Conservation (phyloP, 2,113 vertebrate species). For the Malurus elegans region DNA sequence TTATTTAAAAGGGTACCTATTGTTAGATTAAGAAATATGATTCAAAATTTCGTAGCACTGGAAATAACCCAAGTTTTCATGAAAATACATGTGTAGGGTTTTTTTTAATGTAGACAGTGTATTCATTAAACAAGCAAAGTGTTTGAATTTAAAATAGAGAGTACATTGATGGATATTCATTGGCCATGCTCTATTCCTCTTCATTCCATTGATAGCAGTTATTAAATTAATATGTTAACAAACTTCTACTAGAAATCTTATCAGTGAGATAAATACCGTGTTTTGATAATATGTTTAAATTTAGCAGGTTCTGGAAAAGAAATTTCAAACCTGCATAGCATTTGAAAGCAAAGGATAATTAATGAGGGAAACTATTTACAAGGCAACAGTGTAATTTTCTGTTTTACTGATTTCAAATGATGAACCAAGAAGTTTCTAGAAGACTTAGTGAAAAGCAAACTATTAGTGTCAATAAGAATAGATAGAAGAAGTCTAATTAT, state of each 20-base stretch:
- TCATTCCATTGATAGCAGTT: background rate
- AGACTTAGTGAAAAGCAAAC: background rate
- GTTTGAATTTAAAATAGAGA: background rate
- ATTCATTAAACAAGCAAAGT: background rate
- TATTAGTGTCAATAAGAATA: background rate
- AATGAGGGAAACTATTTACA: background rate
- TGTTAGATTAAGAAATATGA: background rate
- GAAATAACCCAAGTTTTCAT: background rate
- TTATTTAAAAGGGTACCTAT: background rate
- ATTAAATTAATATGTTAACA: background rate
- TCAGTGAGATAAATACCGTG: background rate
- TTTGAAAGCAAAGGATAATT: background rate
- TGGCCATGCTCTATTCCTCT: background rate
- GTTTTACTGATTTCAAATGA: background rate
- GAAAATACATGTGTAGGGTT: background rate
- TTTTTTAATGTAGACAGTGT: background rate
- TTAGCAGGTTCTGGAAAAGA: background rate
- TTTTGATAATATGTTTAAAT: background rate
- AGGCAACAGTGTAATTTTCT: background rate
- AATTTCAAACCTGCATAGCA: background rate
- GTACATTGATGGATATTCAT: background rate
- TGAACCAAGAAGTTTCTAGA: background rate
- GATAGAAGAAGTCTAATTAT: background rate
- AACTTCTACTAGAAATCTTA: background rate
- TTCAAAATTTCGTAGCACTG: background rate